These are phyloP conservation scores for Danaus melanippus DNA, from an alignment of 1,140 invertebrate species.

Conservation along the genomic window DNA sequence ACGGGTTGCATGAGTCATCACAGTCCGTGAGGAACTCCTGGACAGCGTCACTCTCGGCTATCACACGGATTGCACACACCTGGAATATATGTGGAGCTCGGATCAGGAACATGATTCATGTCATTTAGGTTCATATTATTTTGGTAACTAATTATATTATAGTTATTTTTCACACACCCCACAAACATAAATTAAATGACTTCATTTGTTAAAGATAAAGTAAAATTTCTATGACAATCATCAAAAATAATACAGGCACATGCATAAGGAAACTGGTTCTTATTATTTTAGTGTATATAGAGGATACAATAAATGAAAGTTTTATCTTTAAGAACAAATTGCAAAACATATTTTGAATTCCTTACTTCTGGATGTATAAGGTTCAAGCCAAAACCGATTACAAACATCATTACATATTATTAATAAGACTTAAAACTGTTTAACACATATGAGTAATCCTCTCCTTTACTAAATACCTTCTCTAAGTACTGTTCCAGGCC, in stretches of 20 bases:
- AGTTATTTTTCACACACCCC: too few species aligned
- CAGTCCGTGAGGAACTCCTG: conserved; percentile 97
- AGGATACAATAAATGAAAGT: too few species aligned
- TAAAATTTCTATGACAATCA: background rate
- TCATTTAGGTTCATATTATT: background rate
- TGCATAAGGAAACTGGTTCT: too few species aligned
- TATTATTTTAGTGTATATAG: too few species aligned
- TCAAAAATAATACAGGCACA: too few species aligned
- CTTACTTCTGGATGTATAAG: too few species aligned
- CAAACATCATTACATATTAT: too few species aligned
- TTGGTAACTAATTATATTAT: background rate
- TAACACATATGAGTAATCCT: too few species aligned
- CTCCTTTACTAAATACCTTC: conserved; percentile 73
- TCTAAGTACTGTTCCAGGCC: conserved; percentile 98
- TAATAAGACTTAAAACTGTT: too few species aligned
- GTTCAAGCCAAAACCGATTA: too few species aligned
- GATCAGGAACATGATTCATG: background rate
- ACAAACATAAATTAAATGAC: conserved; percentile 1
- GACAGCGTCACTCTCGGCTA: conserved; percentile 97
- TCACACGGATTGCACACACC: conserved; percentile 97
- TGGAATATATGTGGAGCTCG: conserved; percentile 13
- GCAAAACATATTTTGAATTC: too few species aligned
- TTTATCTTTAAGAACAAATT: too few species aligned
- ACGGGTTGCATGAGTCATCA: conserved; percentile 87
- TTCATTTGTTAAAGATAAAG: conserved; percentile 5